Base-by-base conservation (phyloP, 2,797 vertebrate species). In the Eutrigla gurnardus region DNA sequence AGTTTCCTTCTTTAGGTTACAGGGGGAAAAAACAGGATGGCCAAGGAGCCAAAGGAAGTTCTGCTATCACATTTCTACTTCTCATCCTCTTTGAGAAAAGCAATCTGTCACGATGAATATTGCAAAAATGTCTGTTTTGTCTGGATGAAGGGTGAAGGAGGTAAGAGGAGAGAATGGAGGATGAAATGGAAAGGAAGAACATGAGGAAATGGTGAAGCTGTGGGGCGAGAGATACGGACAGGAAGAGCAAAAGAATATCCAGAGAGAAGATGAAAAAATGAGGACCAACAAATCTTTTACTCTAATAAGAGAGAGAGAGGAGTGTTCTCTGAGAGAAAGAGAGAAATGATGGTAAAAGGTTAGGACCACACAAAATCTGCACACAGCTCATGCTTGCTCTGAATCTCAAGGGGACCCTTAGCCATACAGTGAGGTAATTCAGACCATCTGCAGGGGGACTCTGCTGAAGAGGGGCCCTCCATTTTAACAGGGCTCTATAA, bases 381-480 rank as follows among this genome's bases (percentile, higher is more conserved):
- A 68, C 78, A 74, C 73, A 88, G 68, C 86, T 85, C 77, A 68
- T 71, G 82, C 87, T 88, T 61, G 73, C 80, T 81, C 77, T 69
- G 67, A 73, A 85, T 84, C 90, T 89, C 90, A 4, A 10, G 91
- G 89, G 92, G 90, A 61, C 75, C 77, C 70, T 87, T 77, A 83
- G 83, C 80, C 79, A 37, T 77, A 82, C 91, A 82, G 83, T 77
- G 88, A 93, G 86, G 85, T 94, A 93, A 94, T 93, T 82, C 89
- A 89, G 86, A 91, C 83, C 94, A 94, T 93, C 85, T 94, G 93
- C 76, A 82, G 63, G 60, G 77, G 65, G 66, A 49, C 65, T 35
- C 1, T 65, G 43, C 81, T 65, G 69, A 67, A 58, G 75, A 63
- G 80, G 77, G 82, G 73, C 59, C 78, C 74, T 73, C 60, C 63